These are phyloP conservation scores for Cuniculus paca DNA, from an alignment of 2,797 vertebrate genomes.

Conservation along the genomic window DNA sequence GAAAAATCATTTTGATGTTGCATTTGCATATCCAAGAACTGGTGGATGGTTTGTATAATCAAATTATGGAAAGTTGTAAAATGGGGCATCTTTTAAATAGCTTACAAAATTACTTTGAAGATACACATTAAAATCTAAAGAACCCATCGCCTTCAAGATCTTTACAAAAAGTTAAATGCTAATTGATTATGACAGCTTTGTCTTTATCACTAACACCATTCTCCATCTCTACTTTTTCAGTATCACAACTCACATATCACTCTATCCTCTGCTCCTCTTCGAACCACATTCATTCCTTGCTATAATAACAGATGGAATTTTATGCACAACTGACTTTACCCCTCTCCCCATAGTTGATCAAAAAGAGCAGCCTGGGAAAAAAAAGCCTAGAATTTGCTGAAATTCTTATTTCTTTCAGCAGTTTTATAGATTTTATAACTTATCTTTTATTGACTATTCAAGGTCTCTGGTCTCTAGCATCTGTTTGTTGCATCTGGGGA, in stretches of 20 bases:
- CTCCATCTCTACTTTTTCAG: conserved; percentile 43
- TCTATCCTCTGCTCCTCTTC: conserved; percentile 45
- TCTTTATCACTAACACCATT: conserved; percentile 29
- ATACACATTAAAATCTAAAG: conserved; percentile 59
- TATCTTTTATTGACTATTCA: conserved; percentile 81
- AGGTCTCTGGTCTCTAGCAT: conserved; percentile 83
- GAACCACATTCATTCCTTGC: neutral
- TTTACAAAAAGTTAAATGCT: conserved; percentile 72
- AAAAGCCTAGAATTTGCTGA: conserved; percentile 83
- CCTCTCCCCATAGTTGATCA: conserved; percentile 65
- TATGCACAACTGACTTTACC: conserved; percentile 81
- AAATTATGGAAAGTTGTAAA: conserved; percentile 75
- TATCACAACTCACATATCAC: neutral
- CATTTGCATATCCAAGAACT: conserved; percentile 74
- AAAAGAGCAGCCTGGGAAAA: conserved; percentile 77
- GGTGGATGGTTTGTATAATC: conserved; percentile 76
- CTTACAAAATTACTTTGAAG: conserved; percentile 78
- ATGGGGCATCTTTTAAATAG: conserved; percentile 76
- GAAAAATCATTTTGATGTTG: conserved; percentile 51
- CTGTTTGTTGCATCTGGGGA: conserved; percentile 85
- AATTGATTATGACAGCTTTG: conserved; percentile 70
- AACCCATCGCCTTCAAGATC: conserved; percentile 61
- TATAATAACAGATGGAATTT: conserved; percentile 85
- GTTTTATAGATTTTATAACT: conserved; percentile 86
- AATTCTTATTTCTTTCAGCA: conserved; percentile 86